Evolutionary conservation across 2,888 invertebrate species (phyloP), one percentile per base, ranked within the genome.

Genomic region (Lymantria dispar): DNA sequence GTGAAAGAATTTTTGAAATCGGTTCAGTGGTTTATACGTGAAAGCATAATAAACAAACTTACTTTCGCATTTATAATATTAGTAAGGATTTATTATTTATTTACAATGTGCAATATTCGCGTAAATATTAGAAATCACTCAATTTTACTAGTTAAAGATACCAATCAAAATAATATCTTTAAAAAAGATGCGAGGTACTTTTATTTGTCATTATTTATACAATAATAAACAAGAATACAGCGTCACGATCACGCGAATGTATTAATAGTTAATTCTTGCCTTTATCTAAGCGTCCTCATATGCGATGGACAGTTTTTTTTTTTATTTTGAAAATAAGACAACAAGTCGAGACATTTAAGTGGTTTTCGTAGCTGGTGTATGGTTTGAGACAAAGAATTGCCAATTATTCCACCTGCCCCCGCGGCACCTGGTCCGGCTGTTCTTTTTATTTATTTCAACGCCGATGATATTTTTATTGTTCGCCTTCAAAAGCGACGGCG

Each of bases 361-460:
- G 74, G 78, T 83, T 76, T 80, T 79, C 82, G 81, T 79, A 72
- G 78, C 70, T 77, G 74, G 75, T 73, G 77, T 74, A 77, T 76
- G 76, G 75, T 68, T 74, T 83, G 85, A 89, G 87, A 90, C 90
- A 90, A 91, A 90, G 91, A 88, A 87, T 90, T 83, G 90, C 83
- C 89, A 89, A 89, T 91, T 88, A 90, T 85, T 90, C 84, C 91
- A 90, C 90, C 91, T 91, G 91, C 88, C 83, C 78, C 78, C 79
- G 72, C 77, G 76, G 81, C 91, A 89, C 83, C 90, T 90, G 90
- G 85, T 70, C 83, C 85, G 85, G 85, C 81, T 86, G 85, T 74
- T 85, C 82, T 84, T 87, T 87, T 88, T 88, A 88, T 91, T 90
- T 90, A 87, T 88, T 88, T 87, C 86, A 84, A 77, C 84, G 84